Base-by-base conservation (phyloP, 2,797 vertebrate species). In the Crenichthys baileyi region DNA sequence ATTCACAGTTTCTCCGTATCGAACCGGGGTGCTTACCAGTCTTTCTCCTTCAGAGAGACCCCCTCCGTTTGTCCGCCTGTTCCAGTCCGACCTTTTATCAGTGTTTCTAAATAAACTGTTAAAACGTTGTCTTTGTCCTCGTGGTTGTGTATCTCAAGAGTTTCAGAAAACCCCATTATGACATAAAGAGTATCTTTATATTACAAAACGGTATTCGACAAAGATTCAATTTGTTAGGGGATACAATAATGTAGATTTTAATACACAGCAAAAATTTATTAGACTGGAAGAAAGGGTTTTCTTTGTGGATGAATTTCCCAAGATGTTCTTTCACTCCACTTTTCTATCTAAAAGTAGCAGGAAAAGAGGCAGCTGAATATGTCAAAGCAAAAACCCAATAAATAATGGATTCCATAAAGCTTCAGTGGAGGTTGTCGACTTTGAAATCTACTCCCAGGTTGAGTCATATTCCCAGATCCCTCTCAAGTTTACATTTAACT, bases 351-450 rank as follows among this genome's bases (percentile, higher is more conserved):
- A 83, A 76, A 71, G 85, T 77, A 82, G 85, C 83, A 91, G 90
- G 89, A 84, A 86, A 87, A 88, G 79, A 79, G 70, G 70, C 12
- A 26, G 51, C 85, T 85, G 79, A 85, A 90, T 71, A 75, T 91
- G 84, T 92, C 90, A 92, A 89, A 91, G 85, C 77, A 79, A 88
- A 73, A 88, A 73, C 83, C 76, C 68, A 73, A 91, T 93, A 91
- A 92, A 92, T 92, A 91, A 91, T 93, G 83, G 79, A 92, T 92
- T 90, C 82, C 88, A 88, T 85, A 88, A 91, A 79, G 85, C 85
- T 87, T 87, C 85, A 83, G 80, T 91, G 87, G 88, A 91, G 86
- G 85, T 88, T 88, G 89, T 83, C 79, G 36, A 79, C 91, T 93
- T 93, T 93, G 89, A 91, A 93, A 91, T 92, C 84, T 81, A 75